Percentiles rank a stretch among this genome's conserved stretches.
These are phyloP conservation scores for Oscheius sp. DNA, from an alignment of 2,888 invertebrate genomes.

Conservation along the genomic window DNA sequence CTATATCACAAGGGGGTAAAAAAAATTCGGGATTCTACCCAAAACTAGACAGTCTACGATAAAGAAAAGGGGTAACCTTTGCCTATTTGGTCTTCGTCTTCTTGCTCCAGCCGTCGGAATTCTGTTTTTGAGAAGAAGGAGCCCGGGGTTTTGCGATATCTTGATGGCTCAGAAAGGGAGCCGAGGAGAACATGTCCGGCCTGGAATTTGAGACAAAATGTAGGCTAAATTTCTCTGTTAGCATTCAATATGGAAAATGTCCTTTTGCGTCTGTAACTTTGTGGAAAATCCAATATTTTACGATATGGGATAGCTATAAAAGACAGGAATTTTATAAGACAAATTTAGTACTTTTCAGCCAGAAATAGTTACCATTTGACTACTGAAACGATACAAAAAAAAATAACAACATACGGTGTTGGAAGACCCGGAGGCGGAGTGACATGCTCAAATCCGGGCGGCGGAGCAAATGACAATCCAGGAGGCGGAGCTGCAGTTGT, in stretches of 20 bases:
- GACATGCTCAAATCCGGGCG: constrained; percentile 29
- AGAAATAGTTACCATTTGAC: neutral
- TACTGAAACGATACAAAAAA: neutral
- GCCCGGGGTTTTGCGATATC: constrained; percentile 29
- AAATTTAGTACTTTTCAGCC: no score
- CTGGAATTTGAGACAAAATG: no score
- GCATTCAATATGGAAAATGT: no score
- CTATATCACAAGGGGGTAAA: no score
- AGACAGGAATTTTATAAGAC: no score
- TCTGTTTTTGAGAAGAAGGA: neutral
- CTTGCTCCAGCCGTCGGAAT: neutral
- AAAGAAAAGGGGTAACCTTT: neutral
- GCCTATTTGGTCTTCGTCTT: neutral
- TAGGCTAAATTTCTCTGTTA: no score
- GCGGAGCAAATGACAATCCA: constrained; percentile 16
- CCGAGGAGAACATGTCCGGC: constrained; percentile 37
- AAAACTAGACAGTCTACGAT: neutral
- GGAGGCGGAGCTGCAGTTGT: neutral
- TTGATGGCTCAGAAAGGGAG: constrained; percentile 43
- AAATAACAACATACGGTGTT: neutral
- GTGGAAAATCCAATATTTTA: no score
- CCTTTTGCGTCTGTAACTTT: no score
- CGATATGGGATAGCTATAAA: no score
- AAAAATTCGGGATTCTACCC: no score
- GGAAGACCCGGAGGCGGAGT: neutral